Evolutionary conservation across 2,888 invertebrate genomes (phyloP).

Genomic region (Aspidiotus destructor): DNA sequence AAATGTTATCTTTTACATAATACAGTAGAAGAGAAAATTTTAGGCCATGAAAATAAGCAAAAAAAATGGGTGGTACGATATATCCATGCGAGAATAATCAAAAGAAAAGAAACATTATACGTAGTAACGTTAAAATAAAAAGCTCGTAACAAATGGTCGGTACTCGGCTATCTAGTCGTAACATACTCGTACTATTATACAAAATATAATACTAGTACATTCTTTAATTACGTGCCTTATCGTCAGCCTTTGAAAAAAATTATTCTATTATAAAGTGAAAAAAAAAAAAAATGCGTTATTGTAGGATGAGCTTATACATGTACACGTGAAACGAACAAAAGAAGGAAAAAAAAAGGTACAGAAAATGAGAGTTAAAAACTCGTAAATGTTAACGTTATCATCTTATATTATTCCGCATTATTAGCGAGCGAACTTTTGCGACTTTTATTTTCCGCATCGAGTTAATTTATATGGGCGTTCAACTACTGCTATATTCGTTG

Average conservation of each 20-base stretch:
- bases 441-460: slow-evolving; percentile 4
- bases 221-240: slow-evolving; percentile 4
- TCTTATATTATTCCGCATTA: not conserved
- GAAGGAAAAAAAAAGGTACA: slow-evolving; percentile 1
- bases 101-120: too few relatives aligned
- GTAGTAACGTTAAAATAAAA: too few relatives aligned
- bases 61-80: too few relatives aligned
- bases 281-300: too few relatives aligned
- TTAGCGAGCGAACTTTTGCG: not conserved
- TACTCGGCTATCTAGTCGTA: too few relatives aligned
- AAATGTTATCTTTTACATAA: too few relatives aligned
- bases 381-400: not conserved
- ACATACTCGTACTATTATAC: too few relatives aligned
- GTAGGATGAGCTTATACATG: too few relatives aligned
- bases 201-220: not conserved
- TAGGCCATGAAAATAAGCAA: too few relatives aligned
- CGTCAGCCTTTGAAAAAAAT: not conserved
- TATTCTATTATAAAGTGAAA: not conserved
- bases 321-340: not conserved
- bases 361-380: not conserved
- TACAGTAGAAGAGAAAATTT: too few relatives aligned
- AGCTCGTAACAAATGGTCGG: too few relatives aligned
- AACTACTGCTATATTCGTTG: not conserved
- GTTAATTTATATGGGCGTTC: not conserved
- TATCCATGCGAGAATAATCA: too few relatives aligned